Evolutionary conservation across 2,113 vertebrate genomes (phyloP).

Genomic region (Myrmecophaga tridactyla): DNA sequence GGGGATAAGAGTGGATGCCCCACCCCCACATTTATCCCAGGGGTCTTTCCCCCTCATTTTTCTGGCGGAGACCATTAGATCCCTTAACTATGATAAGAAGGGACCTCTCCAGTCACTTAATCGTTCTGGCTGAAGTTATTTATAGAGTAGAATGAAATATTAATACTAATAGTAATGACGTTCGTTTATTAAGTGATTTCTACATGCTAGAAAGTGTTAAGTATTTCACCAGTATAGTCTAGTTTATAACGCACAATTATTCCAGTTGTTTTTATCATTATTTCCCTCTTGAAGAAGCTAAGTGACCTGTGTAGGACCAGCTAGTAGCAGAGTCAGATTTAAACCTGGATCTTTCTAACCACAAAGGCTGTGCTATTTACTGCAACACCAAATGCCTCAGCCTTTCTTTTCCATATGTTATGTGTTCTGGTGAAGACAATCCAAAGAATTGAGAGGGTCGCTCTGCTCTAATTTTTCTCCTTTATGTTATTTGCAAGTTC

Average conservation of each 20-base stretch:
- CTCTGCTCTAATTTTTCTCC: neutral
- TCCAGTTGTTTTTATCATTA: neutral
- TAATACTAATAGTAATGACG: neutral
- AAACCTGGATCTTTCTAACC: neutral
- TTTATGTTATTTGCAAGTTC: conserved; percentile 39
- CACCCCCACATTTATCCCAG: neutral
- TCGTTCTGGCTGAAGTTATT: neutral
- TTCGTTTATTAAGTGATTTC: conserved; percentile 30
- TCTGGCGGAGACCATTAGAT: neutral
- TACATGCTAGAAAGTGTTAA: conserved; percentile 1
- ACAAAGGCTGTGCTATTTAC: neutral
- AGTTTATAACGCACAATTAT: neutral
- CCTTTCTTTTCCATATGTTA: conserved; percentile 19
- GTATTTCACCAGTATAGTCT: neutral
- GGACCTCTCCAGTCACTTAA: neutral
- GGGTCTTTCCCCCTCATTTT: neutral
- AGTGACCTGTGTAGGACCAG: neutral
- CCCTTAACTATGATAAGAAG: neutral
- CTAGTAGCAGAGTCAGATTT: neutral
- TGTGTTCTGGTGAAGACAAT: conserved; percentile 26
- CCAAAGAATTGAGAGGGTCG: neutral
- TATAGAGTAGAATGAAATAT: conserved; percentile 35
- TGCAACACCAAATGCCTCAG: neutral
- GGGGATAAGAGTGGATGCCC: neutral
- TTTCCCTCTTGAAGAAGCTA: conserved; percentile 12